These are phyloP conservation scores for Trissolcus brochymenae DNA, from an alignment of 2,888 invertebrate genomes.

Conservation along the genomic window DNA sequence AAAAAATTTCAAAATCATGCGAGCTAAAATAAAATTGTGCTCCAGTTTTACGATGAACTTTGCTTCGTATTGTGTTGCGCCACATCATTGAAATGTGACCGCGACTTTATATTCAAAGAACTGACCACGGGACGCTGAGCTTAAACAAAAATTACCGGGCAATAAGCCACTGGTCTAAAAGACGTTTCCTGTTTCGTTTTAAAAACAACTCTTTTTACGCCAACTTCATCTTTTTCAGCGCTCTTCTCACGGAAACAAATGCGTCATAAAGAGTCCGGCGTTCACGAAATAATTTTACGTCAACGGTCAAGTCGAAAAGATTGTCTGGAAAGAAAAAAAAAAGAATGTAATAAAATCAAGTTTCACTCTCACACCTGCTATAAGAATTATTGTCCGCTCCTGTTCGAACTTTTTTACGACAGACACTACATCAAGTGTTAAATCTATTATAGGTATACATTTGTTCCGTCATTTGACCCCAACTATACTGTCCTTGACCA, in stretches of 20 bases:
- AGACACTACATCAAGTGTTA: slow-evolving; percentile 34
- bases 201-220: slow-evolving; percentile 31
- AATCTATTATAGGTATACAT: slow-evolving; percentile 49
- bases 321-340: slow-evolving; percentile 5
- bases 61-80: slow-evolving; percentile 18
- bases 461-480: slow-evolving; percentile 52
- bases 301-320: background rate
- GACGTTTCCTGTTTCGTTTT: slow-evolving; percentile 37
- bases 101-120: slow-evolving; percentile 25
- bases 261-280: slow-evolving; percentile 29
- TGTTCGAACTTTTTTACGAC: slow-evolving; percentile 41
- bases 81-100: slow-evolving; percentile 17
- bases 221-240: slow-evolving; percentile 32
- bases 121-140: slow-evolving; percentile 4
- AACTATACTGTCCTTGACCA: slow-evolving; percentile 46
- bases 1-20: slow-evolving; percentile 24
- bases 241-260: slow-evolving; percentile 39
- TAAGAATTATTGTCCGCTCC: slow-evolving; percentile 26
- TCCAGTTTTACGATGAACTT: slow-evolving; percentile 22
- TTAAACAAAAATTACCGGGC: slow-evolving; percentile 19
- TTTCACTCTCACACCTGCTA: slow-evolving; percentile 31
- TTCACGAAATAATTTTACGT: slow-evolving; percentile 40
- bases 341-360: slow-evolving; percentile 19
- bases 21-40: slow-evolving; percentile 17
- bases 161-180: slow-evolving; percentile 16